These are phyloP conservation scores for Pipistrellus pygmaeus DNA, from an alignment of 2,797 vertebrate species.

Conservation along the genomic window DNA sequence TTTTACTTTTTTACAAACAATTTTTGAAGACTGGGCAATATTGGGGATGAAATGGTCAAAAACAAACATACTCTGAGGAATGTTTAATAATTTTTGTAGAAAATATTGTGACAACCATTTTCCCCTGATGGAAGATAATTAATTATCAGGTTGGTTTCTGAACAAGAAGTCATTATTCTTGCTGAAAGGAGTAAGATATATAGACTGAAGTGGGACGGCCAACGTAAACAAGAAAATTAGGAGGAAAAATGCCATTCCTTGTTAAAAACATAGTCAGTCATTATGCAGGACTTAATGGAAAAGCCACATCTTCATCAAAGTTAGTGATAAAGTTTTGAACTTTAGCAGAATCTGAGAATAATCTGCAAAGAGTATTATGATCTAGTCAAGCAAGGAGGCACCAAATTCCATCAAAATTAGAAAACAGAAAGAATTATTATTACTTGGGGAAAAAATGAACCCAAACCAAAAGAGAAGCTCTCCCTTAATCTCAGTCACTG, in stretches of 20 bases:
- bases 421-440: not conserved
- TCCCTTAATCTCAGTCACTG: not conserved
- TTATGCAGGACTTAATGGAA: conserved; percentile 16
- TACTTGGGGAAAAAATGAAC: not conserved
- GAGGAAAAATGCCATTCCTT: not conserved
- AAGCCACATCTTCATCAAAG: conserved; percentile 29
- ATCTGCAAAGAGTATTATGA: conserved; percentile 14
- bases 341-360: conserved; percentile 15
- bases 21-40: conserved; percentile 22
- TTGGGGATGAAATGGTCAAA: not conserved
- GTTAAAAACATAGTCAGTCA: not conserved
- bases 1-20: not conserved
- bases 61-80: not conserved
- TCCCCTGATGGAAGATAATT: not conserved
- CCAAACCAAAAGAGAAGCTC: not conserved
- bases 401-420: not conserved
- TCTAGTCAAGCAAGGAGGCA: not conserved
- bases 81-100: not conserved
- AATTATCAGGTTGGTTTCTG: not conserved
- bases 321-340: conserved; percentile 23
- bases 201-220: not conserved
- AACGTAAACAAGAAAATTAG: conserved; percentile 5
- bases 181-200: conserved; percentile 16
- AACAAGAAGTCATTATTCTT: not conserved
- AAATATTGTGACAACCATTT: not conserved